Base-by-base conservation (phyloP, 2,888 invertebrate genomes). In the Agrilus mali region DNA sequence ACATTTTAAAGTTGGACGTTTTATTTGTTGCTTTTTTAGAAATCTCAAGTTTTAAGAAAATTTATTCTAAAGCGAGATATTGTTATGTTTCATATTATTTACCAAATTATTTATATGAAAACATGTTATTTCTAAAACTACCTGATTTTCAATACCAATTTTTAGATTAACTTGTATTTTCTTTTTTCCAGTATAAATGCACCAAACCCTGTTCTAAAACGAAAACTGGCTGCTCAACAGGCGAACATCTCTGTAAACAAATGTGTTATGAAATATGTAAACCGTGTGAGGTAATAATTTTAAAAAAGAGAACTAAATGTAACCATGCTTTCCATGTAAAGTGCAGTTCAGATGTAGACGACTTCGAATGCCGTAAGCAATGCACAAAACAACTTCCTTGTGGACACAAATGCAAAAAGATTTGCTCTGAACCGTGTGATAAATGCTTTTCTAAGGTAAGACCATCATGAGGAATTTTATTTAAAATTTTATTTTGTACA, bases 251-350 rank as follows among this genome's bases (percentile, higher is more conserved):
- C 4, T 63, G 63, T 40, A 39, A 38, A 4, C 53, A 47, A 50
- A 45, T 52, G 33, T 82, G 82, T 51, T 61, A 60, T 49, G 69
- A 78, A 55, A 52, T 62, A 4, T 78, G 78, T 57, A 64, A 64
- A 7, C 46, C 55, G 1, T 79, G 78, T 51, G 51, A 54, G 4
- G 63, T 61, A 4, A 47, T 65, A 60, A 69, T 75, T 4, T 40
- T 45, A 6, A 75, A 74, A 56, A 63, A 60, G 15, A 60, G 74
- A 43, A 60, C 64, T 0, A 55, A 53, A 1, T 79, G 78, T 60
- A 65, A 61, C 17, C 78, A 78, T 55, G 41, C 46, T 1, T 60
- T 58, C 16, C 47, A 47, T 1, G 57, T 73, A 2, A 46, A 60
- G 2, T 78, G 78, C 52, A 55, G 54, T 33, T 42, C 46, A 8